A percentile compares a stretch with the other conserved stretches of the same genome.
phyloP scores from a whole-genome alignment of 2,888 invertebrate species.

The Lydus trimaculatus region DNA sequence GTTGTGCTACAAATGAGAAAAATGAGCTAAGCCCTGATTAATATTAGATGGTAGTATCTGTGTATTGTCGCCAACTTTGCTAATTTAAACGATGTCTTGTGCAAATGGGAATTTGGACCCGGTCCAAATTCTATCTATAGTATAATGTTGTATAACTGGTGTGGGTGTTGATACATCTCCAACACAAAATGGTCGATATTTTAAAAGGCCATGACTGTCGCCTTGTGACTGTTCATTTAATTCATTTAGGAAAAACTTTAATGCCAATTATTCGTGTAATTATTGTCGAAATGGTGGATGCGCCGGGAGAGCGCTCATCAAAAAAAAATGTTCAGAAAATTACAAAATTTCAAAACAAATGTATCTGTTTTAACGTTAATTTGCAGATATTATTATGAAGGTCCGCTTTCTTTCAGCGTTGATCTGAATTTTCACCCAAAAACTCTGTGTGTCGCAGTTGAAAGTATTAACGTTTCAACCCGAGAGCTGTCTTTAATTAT shows the following conservation, averaged over 20 bases:
- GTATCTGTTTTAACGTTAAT: neutral
- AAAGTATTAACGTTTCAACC: neutral
- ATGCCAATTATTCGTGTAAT: too few species aligned
- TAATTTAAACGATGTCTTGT: conserved; percentile 12
- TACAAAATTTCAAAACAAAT: neutral
- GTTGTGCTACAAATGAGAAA: neutral
- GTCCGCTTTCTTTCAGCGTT: neutral
- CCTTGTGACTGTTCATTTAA: neutral
- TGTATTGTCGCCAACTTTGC: conserved; percentile 10
- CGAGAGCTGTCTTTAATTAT: conserved; percentile 23
- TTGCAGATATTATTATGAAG: neutral
- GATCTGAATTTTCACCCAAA: neutral
- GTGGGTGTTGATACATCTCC: neutral
- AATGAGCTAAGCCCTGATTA: conserved; percentile 11
- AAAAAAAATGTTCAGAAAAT: neutral
- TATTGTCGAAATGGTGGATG: neutral
- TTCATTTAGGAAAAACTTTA: neutral
- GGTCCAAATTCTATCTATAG: neutral
- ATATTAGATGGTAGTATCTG: conserved; percentile 11
- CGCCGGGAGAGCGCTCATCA: neutral
- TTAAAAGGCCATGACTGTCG: neutral
- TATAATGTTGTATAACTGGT: neutral
- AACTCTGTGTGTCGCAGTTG: neutral
- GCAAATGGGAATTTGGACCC: conserved; percentile 4
- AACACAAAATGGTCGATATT: neutral